Percentiles rank a stretch among this genome's conserved stretches.
These are phyloP conservation scores for Gymnodraco acuticeps DNA, from an alignment of 2,797 vertebrate genomes.

Conservation along the genomic window DNA sequence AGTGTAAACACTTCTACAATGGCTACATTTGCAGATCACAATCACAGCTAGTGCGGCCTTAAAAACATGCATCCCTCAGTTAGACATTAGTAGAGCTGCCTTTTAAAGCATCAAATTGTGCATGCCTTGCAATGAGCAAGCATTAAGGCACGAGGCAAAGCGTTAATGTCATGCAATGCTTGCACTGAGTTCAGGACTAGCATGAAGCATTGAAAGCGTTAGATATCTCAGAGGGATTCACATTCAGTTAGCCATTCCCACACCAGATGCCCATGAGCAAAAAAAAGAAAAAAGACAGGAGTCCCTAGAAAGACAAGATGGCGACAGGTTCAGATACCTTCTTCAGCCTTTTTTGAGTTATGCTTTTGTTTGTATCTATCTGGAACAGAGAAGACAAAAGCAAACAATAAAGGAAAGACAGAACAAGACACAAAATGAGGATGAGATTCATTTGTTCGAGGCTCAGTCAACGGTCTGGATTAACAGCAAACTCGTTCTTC, in stretches of 20 bases:
- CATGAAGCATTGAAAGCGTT: conserved; percentile 49
- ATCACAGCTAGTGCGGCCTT: conserved; percentile 42
- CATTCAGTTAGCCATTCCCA: conserved; percentile 62
- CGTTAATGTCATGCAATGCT: conserved; percentile 76
- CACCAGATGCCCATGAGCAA: conserved; percentile 41
- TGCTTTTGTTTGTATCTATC: conserved; percentile 95
- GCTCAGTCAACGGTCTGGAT: conserved; percentile 68
- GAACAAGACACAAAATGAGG: conserved; percentile 79
- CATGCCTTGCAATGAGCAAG: conserved; percentile 57
- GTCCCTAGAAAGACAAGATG: conserved; percentile 73
- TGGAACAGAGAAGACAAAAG: conserved; percentile 89
- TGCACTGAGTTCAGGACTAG: conserved; percentile 38
- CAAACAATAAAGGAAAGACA: conserved; percentile 80
- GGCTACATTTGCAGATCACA: conserved; percentile 52
- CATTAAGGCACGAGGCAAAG: conserved; percentile 37
- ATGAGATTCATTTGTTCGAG: conserved; percentile 68
- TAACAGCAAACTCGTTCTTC: conserved; percentile 63
- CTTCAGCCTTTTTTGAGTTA: conserved; percentile 91
- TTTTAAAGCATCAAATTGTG: conserved; percentile 28
- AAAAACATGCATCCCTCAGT: conserved; percentile 63
- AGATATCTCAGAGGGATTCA: conserved; percentile 38
- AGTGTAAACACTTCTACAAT: conserved; percentile 53
- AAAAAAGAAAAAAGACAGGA: conserved; percentile 46
- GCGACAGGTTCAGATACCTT: conserved; percentile 87
- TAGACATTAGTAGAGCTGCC: conserved; percentile 29